Conservation (phyloP, 2,797 vertebrate genomes). For the Megalops cyprinoides region DNA sequence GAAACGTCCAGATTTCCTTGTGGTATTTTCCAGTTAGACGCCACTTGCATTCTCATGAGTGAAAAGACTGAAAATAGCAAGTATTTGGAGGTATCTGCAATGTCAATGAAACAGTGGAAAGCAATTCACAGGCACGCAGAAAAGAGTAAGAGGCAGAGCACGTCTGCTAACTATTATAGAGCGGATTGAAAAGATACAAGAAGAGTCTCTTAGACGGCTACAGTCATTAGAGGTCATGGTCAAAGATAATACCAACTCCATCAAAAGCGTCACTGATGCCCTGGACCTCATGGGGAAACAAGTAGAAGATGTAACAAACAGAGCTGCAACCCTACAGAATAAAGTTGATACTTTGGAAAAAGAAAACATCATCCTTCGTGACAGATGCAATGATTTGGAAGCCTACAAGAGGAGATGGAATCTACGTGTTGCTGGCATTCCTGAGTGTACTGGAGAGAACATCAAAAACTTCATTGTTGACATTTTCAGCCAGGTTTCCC, state of each 20-base stretch:
- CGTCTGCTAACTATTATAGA: no score
- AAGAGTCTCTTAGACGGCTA: neutral
- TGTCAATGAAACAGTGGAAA: no score
- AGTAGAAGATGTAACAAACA: constrained; percentile 3
- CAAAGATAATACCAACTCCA: neutral
- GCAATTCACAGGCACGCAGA: no score
- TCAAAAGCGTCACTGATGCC: constrained; percentile 13
- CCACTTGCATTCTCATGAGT: no score
- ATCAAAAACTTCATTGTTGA: neutral
- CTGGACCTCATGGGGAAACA: constrained; percentile 23
- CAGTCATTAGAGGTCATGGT: neutral
- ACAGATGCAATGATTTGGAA: constrained; percentile 24
- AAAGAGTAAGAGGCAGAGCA: no score
- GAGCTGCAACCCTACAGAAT: neutral
- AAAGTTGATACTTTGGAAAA: neutral
- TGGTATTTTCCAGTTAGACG: no score
- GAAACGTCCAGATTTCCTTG: no score
- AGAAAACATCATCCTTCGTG: constrained; percentile 5
- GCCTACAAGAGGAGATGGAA: constrained; percentile 30
- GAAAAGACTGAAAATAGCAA: no score
- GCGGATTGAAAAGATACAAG: constrained; percentile 3
- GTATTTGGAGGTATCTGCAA: no score
- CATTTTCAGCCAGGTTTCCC: constrained; percentile 14
- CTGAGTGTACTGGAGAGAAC: constrained; percentile 25
- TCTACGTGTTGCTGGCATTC: constrained; percentile 19